These are phyloP conservation scores for Mormyrus lacerda DNA, from an alignment of 2,113 vertebrate genomes.

Conservation along the genomic window DNA sequence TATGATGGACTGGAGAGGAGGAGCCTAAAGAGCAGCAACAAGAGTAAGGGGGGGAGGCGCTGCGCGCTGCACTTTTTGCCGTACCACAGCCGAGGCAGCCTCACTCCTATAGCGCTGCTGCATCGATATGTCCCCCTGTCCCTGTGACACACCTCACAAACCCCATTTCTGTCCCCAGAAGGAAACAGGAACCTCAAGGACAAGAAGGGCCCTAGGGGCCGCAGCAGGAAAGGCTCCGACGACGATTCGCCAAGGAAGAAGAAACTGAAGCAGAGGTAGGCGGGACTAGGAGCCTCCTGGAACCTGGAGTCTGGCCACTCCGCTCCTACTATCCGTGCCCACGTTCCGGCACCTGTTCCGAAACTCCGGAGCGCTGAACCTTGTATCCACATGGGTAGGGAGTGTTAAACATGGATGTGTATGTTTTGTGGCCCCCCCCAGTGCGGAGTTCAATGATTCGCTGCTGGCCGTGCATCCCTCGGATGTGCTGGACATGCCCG, in stretches of 20 bases:
- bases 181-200: slow-evolving; percentile 71
- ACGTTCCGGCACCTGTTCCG: not conserved
- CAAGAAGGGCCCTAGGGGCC: slow-evolving; percentile 76
- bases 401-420: not conserved
- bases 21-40: slow-evolving; percentile 72
- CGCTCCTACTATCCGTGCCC: not conserved
- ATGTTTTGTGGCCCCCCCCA: slow-evolving; percentile 33
- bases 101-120: not conserved
- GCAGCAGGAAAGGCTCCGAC: slow-evolving; percentile 78
- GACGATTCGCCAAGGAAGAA: slow-evolving; percentile 92
- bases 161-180: slow-evolving; percentile 54
- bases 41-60: not conserved
- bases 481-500: slow-evolving; percentile 95
- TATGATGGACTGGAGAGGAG: slow-evolving; percentile 73
- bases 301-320: not conserved
- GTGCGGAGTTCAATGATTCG: slow-evolving; percentile 77
- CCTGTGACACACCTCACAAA: not conserved
- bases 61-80: not conserved
- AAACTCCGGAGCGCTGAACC: not conserved
- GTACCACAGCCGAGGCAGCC: not conserved
- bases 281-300: not conserved
- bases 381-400: not conserved
- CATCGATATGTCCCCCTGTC: not conserved
- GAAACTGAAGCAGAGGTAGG: slow-evolving; percentile 83
- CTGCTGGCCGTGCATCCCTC: slow-evolving; percentile 88